These are phyloP conservation scores for Hafferia zeledoni DNA, from an alignment of 2,797 vertebrate genomes.

Conservation along the genomic window DNA sequence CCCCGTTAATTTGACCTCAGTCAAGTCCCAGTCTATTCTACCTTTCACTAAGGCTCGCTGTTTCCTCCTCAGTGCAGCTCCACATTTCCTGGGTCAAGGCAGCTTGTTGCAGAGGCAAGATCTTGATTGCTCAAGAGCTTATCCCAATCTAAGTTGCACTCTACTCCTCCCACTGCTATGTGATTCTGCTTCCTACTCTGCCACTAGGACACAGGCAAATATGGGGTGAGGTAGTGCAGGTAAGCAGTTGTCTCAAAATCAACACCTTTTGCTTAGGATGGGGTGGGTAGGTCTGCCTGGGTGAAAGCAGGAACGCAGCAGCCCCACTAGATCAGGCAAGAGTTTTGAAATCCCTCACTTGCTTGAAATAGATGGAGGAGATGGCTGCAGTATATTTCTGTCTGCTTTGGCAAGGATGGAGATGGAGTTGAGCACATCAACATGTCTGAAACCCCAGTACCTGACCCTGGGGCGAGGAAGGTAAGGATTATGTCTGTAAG, in stretches of 20 bases:
- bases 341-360: not conserved
- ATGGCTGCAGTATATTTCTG: not conserved
- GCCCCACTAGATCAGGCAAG: not conserved
- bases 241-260: not conserved
- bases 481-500: not conserved
- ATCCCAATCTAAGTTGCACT: not conserved
- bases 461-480: not conserved
- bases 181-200: not conserved
- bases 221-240: not conserved
- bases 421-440: not conserved
- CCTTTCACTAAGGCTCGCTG: not conserved
- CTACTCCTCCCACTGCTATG: not conserved
- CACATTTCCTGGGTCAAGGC: not conserved
- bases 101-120: not conserved
- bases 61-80: not conserved
- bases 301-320: not conserved
- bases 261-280: not conserved
- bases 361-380: not conserved
- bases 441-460: rapidly evolving
- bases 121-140: not conserved
- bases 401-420: not conserved
- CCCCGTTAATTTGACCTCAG: not conserved
- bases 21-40: not conserved
- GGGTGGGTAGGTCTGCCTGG: not conserved
- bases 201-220: not conserved